These are phyloP conservation scores for Torymus aiolomorphi DNA, from an alignment of 2,888 invertebrate genomes.

Conservation along the genomic window DNA sequence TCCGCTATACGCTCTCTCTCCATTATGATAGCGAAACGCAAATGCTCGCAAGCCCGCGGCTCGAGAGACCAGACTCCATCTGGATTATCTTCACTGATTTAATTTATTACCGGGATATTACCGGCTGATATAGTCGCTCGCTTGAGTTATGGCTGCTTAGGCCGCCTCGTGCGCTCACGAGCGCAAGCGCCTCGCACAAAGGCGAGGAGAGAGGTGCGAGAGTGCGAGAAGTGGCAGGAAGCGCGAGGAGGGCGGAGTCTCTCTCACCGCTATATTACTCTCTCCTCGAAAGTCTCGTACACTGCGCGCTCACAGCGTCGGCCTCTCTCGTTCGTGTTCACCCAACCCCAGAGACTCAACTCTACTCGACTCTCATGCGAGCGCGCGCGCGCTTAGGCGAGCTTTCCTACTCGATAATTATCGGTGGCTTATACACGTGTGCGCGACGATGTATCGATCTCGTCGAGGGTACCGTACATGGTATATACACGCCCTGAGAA, in stretches of 20 bases:
- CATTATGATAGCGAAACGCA: slow-evolving; percentile 67
- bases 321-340: neutral
- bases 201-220: slow-evolving; percentile 52
- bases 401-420: slow-evolving; percentile 31
- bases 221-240: slow-evolving; percentile 35
- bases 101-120: slow-evolving; percentile 73
- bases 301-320: neutral
- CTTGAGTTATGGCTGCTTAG: slow-evolving; percentile 69
- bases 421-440: neutral
- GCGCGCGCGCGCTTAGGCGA: neutral
- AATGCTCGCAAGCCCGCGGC: slow-evolving; percentile 64
- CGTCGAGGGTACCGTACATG: neutral
- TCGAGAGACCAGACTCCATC: slow-evolving; percentile 68
- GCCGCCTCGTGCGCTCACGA: slow-evolving; percentile 31
- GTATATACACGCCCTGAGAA: neutral
- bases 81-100: slow-evolving; percentile 74
- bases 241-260: slow-evolving; percentile 1
- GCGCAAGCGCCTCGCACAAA: slow-evolving; percentile 60
- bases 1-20: slow-evolving; percentile 46
- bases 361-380: neutral
- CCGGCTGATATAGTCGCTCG: slow-evolving; percentile 67
- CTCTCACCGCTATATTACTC: neutral
- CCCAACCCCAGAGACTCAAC: neutral
- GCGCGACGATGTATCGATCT: neutral
- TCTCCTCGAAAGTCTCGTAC: slow-evolving; percentile 3